Conservation (phyloP, 2,888 invertebrate genomes). For the Leistus spinibarbis region DNA sequence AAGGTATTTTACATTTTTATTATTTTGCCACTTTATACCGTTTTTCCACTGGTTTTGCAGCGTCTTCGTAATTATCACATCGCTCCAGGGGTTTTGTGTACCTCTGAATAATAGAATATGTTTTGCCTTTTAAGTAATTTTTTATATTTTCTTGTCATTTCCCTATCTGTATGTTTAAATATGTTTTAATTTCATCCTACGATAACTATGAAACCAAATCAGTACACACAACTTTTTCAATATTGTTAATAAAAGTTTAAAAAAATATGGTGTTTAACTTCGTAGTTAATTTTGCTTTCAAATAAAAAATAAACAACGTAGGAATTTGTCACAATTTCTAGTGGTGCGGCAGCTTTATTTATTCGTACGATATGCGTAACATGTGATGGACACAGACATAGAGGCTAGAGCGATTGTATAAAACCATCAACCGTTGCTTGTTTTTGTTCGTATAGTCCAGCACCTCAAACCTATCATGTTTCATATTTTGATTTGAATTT, state of each 20-base stretch:
- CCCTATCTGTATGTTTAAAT: too few relatives aligned
- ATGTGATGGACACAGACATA: neutral
- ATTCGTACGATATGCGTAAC: neutral
- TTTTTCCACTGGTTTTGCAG: neutral
- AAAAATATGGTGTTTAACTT: neutral
- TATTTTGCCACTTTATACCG: neutral
- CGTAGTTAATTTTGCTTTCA: neutral
- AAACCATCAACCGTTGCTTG: neutral
- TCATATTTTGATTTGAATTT: neutral
- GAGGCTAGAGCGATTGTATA: neutral
- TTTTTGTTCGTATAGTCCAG: neutral
- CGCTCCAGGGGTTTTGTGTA: neutral
- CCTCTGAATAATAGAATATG: neutral
- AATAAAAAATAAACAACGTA: neutral
- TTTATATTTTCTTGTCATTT: too few relatives aligned
- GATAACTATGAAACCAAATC: too few relatives aligned
- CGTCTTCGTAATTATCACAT: neutral
- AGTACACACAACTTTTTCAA: too few relatives aligned
- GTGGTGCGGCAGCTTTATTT: neutral
- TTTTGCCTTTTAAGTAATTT: neutral
- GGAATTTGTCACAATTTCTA: neutral
- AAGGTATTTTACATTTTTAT: neutral
- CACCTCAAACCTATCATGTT: neutral
- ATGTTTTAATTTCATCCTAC: too few relatives aligned
- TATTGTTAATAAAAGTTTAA: too few relatives aligned